Evolutionary conservation across 1,140 invertebrate species (phyloP), one percentile per base, ranked within the genome.

Genomic region (Magallana ariakensis): DNA sequence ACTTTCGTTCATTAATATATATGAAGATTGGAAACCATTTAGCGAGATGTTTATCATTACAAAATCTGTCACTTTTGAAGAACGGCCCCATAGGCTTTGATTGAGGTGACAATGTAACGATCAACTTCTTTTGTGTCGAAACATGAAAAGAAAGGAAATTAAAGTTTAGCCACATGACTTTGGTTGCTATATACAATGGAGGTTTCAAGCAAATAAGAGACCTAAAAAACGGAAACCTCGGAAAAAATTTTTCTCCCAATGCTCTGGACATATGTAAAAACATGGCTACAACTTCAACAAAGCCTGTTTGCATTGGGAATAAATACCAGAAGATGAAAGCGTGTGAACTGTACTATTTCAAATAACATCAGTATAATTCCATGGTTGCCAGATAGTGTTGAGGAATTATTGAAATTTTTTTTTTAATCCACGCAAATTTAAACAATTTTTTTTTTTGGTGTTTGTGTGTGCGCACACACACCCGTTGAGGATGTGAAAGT

Each of bases 111-210:
- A 22, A 70, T 70, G 22, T 33, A 70, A 9, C 33, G 66, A 70
- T 70, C 66, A 70, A 70, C 66, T 70, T 70, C 19, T 22, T 70
- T 70, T 70, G 66, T 70, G 66, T 70, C 4, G 22, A 33, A 26
- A 70, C 11, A 70, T 70, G 66, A 70, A 70, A 70, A 70, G 66
- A 70, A 70, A 70, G 66, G 66, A 70, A 70, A 70, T 70, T 70
- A 70, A 22, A 70, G 19, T 70, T 70, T 70, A 70, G 66, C 66
- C 66, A 70, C 66, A 70, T 70, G 66, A 70, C 66, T 19, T 70
- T 70, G 19, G 66, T 70, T 70, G 66, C 19, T 22, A 70, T 26
- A 70, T 22, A 70, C 66, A 70, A 22, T 26, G 22, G 66, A 70
- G 22, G 66, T 33, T 70, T 22, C 66, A 70, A 70, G 66, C 66